phyloP scores from a whole-genome alignment of 2,888 invertebrate genomes.

The Eustalomyia histrio region DNA sequence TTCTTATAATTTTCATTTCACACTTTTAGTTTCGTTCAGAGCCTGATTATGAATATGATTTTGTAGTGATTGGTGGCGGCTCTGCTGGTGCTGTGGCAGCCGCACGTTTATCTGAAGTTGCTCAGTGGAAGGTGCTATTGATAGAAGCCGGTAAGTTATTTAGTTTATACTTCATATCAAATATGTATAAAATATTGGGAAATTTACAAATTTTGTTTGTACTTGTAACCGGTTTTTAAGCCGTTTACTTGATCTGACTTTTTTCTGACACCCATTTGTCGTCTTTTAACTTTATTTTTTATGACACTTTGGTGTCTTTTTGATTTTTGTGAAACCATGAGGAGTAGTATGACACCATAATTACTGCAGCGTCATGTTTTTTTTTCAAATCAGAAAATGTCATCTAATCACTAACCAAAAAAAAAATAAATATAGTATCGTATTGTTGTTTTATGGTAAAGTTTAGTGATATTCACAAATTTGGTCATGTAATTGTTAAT shows the following conservation, averaged over 20 bases:
- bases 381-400: background rate
- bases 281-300: slow-evolving; percentile 9
- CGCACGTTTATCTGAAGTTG: slow-evolving; percentile 78
- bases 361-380: background rate
- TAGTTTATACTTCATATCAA: slow-evolving; percentile 12
- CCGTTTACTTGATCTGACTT: slow-evolving; percentile 6
- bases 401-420: background rate
- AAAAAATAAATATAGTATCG: background rate
- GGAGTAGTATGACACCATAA: background rate
- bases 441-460: background rate
- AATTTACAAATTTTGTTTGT: background rate
- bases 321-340: background rate
- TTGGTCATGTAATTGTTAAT: slow-evolving; percentile 20
- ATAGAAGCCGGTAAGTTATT: slow-evolving; percentile 79
- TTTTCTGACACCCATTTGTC: slow-evolving; percentile 20
- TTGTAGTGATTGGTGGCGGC: slow-evolving; percentile 79
- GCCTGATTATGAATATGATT: slow-evolving; percentile 79
- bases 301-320: background rate
- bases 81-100: slow-evolving; percentile 79
- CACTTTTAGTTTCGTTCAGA: slow-evolving; percentile 77
- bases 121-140: slow-evolving; percentile 79
- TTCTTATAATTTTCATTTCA: background rate
- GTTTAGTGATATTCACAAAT: slow-evolving; percentile 25
- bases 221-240: background rate
- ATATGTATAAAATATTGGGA: background rate